Evolutionary conservation across 2,113 vertebrate genomes (phyloP).

Genomic region (Lagopus leucura): DNA sequence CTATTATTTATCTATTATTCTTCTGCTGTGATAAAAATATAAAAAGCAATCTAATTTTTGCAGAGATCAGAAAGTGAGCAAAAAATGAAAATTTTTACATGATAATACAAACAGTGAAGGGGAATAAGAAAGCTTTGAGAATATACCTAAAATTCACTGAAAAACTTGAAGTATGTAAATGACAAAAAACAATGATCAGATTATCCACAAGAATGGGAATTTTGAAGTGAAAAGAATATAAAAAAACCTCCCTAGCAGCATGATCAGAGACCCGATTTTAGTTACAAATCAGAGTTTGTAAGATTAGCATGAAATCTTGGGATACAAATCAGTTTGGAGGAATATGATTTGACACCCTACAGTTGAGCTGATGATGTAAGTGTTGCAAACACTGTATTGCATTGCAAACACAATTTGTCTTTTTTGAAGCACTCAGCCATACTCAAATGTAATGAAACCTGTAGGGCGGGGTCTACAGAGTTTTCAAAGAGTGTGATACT

Average conservation of each 20-base stretch:
- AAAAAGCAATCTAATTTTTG: neutral
- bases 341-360: neutral
- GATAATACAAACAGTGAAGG: neutral
- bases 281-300: slow-evolving; percentile 17
- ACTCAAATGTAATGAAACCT: neutral
- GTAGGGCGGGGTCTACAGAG: neutral
- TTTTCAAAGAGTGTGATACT: neutral
- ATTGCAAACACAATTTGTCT: neutral
- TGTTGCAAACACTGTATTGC: neutral
- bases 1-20: neutral
- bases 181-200: neutral
- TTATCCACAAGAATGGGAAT: neutral
- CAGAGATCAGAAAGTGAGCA: neutral
- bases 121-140: neutral
- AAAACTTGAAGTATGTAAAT: neutral
- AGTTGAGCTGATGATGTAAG: neutral
- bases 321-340: slow-evolving; percentile 23
- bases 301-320: slow-evolving; percentile 45
- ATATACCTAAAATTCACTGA: neutral
- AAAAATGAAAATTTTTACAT: neutral
- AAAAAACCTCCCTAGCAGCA: neutral
- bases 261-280: neutral
- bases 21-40: neutral
- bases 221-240: neutral
- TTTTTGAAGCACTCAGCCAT: neutral